Conservation (phyloP, 2,888 invertebrate species). For the Gibbula magus region DNA sequence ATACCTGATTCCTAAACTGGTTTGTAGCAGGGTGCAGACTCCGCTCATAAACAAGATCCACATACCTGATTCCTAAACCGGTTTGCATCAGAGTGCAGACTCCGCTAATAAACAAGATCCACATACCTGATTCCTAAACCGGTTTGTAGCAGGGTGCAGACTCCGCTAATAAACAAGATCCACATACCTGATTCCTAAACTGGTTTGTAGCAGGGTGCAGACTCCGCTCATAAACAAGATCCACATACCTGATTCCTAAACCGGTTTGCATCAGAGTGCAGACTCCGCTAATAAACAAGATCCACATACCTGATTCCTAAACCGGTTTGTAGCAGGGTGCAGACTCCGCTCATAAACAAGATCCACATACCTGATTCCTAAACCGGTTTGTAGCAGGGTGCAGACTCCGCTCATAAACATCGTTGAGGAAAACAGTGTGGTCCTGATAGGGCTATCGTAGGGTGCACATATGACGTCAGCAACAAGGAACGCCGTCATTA, state of each 20-base stretch:
- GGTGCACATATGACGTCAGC: conserved; percentile 53
- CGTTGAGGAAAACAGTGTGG: conserved; percentile 52
- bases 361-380: conserved; percentile 49
- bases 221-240: conserved; percentile 54
- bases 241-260: too few species aligned
- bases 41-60: conserved; percentile 50
- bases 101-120: too few species aligned
- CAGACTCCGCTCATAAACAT: conserved; percentile 53
- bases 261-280: too few species aligned
- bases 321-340: too few species aligned
- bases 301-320: too few species aligned
- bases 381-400: conserved; percentile 45
- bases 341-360: too few species aligned
- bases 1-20: conserved; percentile 50
- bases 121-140: too few species aligned
- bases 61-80: too few species aligned
- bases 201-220: conserved; percentile 47
- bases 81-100: too few species aligned
- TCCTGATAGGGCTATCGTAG: conserved; percentile 46
- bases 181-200: conserved; percentile 49
- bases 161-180: background rate
- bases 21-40: conserved; percentile 46
- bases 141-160: too few species aligned
- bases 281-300: too few species aligned
- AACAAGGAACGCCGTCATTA: conserved; percentile 48